These are phyloP conservation scores for Triplophysa tibetana DNA, from an alignment of 2,113 vertebrate species.

Conservation along the genomic window DNA sequence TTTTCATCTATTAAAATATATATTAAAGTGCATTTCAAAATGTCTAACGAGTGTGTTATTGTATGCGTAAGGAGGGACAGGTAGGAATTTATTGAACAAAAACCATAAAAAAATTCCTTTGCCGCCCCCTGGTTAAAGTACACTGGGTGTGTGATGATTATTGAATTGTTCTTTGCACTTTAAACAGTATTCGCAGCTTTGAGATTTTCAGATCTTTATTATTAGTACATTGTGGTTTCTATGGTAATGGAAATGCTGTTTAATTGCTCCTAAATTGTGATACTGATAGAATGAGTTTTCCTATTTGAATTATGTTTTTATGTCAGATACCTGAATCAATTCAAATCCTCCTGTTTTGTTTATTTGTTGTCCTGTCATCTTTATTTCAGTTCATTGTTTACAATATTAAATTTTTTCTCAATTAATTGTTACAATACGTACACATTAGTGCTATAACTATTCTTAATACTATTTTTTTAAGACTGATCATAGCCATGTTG, in stretches of 20 bases:
- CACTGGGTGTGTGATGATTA: slow-evolving; percentile 15
- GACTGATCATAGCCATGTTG: no score
- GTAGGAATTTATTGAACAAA: background rate
- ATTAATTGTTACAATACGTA: slow-evolving; percentile 43
- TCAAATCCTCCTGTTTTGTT: background rate
- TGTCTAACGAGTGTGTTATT: slow-evolving; percentile 19
- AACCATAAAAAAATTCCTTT: slow-evolving; percentile 59
- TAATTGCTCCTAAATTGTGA: background rate
- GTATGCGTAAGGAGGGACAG: background rate
- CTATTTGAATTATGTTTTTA: background rate
- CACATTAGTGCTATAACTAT: no score
- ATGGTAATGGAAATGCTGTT: background rate
- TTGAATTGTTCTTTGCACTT: background rate
- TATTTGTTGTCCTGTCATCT: background rate
- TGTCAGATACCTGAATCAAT: background rate
- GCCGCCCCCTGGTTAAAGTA: slow-evolving; percentile 3
- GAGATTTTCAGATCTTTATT: background rate
- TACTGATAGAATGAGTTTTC: no score
- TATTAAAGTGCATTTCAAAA: no score
- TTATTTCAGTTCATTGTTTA: background rate
- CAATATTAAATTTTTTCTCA: background rate
- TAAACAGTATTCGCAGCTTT: background rate
- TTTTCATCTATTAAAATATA: background rate
- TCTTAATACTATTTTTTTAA: no score
- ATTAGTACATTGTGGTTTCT: no score